Percentiles rank a stretch among this genome's conserved stretches.
Evolutionary conservation across 2,113 vertebrate species (phyloP).

Genomic region (Xenopus borealis): DNA sequence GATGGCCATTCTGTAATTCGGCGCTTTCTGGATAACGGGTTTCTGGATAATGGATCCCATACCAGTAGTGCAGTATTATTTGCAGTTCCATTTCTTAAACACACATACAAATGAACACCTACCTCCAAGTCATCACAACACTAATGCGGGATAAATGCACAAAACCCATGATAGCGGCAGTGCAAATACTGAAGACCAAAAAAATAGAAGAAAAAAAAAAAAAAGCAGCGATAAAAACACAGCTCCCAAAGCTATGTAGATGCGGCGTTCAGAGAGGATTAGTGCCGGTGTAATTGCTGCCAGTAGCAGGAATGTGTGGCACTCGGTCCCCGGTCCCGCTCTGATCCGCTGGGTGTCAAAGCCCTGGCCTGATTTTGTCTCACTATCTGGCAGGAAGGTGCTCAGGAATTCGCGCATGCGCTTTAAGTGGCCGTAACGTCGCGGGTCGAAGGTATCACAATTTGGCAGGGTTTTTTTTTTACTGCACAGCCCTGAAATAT

Average conservation of each 20-base stretch:
- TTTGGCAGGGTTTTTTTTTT: constrained; percentile 50
- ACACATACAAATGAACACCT: background rate
- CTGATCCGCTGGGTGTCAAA: constrained; percentile 18
- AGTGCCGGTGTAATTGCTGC: background rate
- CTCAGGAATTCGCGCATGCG: constrained; percentile 62
- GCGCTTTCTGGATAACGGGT: no score
- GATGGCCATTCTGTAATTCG: no score
- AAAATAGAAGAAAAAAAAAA: no score
- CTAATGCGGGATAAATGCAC: background rate
- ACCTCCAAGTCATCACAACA: constrained; percentile 5
- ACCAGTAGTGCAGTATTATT: no score
- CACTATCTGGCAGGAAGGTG: constrained; percentile 61
- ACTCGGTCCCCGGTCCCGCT: background rate
- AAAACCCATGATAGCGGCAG: background rate
- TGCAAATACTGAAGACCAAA: background rate
- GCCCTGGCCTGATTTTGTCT: constrained; percentile 30
- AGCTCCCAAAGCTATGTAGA: background rate
- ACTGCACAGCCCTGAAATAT: no score
- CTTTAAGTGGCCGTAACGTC: constrained; percentile 57
- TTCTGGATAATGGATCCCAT: no score
- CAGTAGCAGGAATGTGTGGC: background rate
- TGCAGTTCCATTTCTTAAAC: no score
- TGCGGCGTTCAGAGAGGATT: background rate
- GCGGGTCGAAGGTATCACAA: constrained; percentile 52
- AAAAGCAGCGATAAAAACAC: no score